Percentiles rank a stretch among this genome's conserved stretches.
Evolutionary conservation across 2,888 invertebrate species (phyloP).

Genomic region (Sclerodermus sp.): DNA sequence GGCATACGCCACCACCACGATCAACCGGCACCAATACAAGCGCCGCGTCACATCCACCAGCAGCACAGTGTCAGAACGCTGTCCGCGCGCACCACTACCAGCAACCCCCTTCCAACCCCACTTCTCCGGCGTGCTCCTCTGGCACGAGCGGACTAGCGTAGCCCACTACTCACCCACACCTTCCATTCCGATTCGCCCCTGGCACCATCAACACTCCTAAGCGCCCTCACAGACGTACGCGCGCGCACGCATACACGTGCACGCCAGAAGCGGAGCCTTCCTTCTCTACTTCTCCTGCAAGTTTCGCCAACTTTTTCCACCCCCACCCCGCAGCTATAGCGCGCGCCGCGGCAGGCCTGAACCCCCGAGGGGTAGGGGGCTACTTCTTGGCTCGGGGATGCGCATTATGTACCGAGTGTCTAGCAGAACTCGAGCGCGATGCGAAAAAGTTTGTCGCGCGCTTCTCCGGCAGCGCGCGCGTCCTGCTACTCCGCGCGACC

Average conservation of each 20-base stretch:
- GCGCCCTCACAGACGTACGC: neutral
- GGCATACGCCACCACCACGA: conserved; percentile 30
- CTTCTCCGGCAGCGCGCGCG: conserved; percentile 11
- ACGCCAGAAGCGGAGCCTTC: conserved; percentile 4
- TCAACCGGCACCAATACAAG: conserved; percentile 14
- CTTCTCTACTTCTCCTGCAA: conserved; percentile 34
- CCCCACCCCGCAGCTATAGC: conserved; percentile 9
- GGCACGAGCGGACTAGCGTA: conserved; percentile 3
- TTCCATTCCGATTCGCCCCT: conserved; percentile 28
- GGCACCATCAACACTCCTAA: neutral
- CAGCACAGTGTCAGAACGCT: neutral
- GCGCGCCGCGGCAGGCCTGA: neutral
- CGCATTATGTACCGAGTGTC: conserved; percentile 18
- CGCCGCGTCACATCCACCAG: too few relatives aligned
- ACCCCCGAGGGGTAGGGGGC: conserved; percentile 6
- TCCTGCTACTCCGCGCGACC: conserved; percentile 7
- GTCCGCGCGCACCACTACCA: conserved; percentile 23
- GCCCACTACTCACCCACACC: conserved; percentile 18
- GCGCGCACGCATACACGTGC: neutral
- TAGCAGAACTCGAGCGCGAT: conserved; percentile 3
- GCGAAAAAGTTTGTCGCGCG: conserved; percentile 1
- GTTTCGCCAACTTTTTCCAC: conserved; percentile 42
- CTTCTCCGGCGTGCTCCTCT: conserved; percentile 14
- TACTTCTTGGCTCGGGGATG: too few relatives aligned
- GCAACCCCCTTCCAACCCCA: conserved; percentile 14